Evolutionary conservation across 2,797 vertebrate genomes (phyloP), one percentile per base, ranked within the genome.

Genomic region (Gouania willdenowi): DNA sequence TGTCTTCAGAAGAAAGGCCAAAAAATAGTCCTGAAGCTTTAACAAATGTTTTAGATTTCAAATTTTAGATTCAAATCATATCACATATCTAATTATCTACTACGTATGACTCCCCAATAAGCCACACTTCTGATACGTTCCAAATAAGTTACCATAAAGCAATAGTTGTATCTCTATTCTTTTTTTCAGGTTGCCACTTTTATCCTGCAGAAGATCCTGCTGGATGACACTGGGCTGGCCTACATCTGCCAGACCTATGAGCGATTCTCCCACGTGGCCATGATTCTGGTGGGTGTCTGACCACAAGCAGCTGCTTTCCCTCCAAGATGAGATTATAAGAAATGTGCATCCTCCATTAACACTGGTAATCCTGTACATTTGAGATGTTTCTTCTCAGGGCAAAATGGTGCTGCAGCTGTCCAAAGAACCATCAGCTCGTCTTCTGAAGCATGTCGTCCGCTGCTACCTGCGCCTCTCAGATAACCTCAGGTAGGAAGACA

Each of bases 371-470:
- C 3, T 3, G 5, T 5, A 26, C 24, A 25, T 15, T 22, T n/a
- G n/a, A n/a, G n/a, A n/a, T n/a, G n/a, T n/a, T n/a, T n/a, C n/a
- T n/a, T n/a, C 51, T 6, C 76, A 98, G 95, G 96, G 95, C 41
- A 98, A 98, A 75, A 98, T 98, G 95, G 96, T 98, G 63, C 87
- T 98, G 63, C 94, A 97, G 82, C 89, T 98, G 28, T 98, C 96
- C 23, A 98, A 98, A 85, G 96, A 98, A 65, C 96, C 94, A 0
- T 98, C 96, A 0, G 96, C 96, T 32, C 91, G 96, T 15, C 88
- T 98, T 27, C 77, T 98, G 77, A 98, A 98, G 60, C 96, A 98
- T 0, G 95, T 98, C 0, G 96, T 98, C 16, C 94, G 95, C 70
- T 98, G 96, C 82, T 98, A 98, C 66, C 91, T 98, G 55, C 93